Percentiles rank a stretch among this genome's conserved stretches.
Conservation (phyloP, 1,140 invertebrate species). For the Agraylea sexmaculata region DNA sequence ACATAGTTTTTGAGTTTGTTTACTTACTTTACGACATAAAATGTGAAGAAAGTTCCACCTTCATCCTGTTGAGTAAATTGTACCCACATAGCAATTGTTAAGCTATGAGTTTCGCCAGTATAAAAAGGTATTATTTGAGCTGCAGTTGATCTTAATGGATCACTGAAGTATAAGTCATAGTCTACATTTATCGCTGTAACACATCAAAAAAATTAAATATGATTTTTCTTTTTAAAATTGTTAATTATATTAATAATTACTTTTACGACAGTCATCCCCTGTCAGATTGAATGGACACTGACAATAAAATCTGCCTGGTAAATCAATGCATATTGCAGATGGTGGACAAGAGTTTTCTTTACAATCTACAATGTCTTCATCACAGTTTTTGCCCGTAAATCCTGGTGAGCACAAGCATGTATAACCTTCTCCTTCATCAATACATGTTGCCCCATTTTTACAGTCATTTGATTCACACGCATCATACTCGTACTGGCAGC, state of each 20-base stretch:
- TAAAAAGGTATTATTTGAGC: slow-evolving; percentile 84
- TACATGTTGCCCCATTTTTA: slow-evolving; percentile 84
- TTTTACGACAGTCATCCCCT: slow-evolving; percentile 91
- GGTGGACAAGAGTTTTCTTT: slow-evolving; percentile 89
- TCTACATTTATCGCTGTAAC: slow-evolving; percentile 86
- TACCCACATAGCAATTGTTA: slow-evolving; percentile 92
- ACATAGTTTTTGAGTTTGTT: slow-evolving; percentile 5
- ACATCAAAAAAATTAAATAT: neutral
- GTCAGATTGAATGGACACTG: slow-evolving; percentile 94
- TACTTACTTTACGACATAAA: slow-evolving; percentile 72
- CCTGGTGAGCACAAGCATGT: slow-evolving; percentile 77
- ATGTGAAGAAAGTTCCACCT: slow-evolving; percentile 84
- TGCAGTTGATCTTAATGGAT: slow-evolving; percentile 75
- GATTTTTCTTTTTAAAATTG: neutral
- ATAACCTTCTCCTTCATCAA: slow-evolving; percentile 74
- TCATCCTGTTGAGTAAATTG: slow-evolving; percentile 84
- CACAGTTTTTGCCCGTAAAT: slow-evolving; percentile 79
- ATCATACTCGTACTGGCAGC: slow-evolving; percentile 89
- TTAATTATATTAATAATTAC: slow-evolving; percentile 40
- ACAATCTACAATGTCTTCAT: slow-evolving; percentile 86
- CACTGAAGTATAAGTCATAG: slow-evolving; percentile 90
- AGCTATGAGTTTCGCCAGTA: slow-evolving; percentile 57
- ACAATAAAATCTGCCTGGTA: slow-evolving; percentile 86
- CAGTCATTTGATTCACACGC: slow-evolving; percentile 80
- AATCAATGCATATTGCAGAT: slow-evolving; percentile 86